Percentiles rank a stretch among this genome's conserved stretches.
Evolutionary conservation across 2,113 vertebrate genomes (phyloP).

Genomic region (Lethenteron camtschaticum): DNA sequence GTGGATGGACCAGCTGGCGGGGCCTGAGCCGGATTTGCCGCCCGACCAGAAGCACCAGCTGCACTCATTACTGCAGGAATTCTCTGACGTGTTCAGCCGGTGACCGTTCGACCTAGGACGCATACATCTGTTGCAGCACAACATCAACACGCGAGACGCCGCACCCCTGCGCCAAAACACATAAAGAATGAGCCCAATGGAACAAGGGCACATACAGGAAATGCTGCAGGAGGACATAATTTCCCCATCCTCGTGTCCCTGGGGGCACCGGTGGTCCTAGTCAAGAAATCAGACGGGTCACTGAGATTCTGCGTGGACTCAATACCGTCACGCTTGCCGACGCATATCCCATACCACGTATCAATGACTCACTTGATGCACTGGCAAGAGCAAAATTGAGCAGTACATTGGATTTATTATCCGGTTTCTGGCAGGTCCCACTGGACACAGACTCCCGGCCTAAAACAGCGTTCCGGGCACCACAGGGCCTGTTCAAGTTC

Average conservation of each 20-base stretch:
- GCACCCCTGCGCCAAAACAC: too few species aligned
- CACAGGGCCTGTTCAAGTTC: conserved; percentile 2
- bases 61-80: too few species aligned
- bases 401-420: not conserved
- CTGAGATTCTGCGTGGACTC: conserved; percentile 5
- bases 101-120: too few species aligned
- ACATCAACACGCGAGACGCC: too few species aligned
- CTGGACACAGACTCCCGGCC: not conserved
- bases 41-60: too few species aligned
- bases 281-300: not conserved
- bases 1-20: too few species aligned
- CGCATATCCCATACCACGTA: not conserved
- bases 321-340: conserved; percentile 3
- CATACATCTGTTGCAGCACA: too few species aligned
- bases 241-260: not conserved
- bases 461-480: not conserved
- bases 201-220: too few species aligned
- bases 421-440: not conserved
- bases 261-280: conserved; percentile 5
- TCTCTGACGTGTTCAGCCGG: too few species aligned
- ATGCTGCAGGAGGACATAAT: too few species aligned
- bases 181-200: too few species aligned
- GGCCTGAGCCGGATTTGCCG: too few species aligned
- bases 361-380: not conserved
- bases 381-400: not conserved